phyloP scores from a whole-genome alignment of 2,113 vertebrate species.

The Seriola dumerili region DNA sequence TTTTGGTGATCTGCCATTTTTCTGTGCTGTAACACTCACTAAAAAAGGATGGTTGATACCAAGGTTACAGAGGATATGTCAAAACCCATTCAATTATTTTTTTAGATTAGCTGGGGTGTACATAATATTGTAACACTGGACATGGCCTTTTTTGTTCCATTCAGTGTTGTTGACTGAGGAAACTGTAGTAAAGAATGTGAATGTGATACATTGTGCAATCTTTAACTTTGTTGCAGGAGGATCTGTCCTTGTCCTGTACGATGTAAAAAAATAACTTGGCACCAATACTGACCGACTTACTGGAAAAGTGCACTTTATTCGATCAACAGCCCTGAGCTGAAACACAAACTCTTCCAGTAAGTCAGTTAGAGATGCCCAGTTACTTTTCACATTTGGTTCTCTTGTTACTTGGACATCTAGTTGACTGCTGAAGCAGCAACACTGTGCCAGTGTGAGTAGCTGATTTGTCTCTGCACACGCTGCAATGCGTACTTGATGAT shows the following conservation, averaged over 20 bases:
- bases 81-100: neutral
- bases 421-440: neutral
- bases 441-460: neutral
- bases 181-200: neutral
- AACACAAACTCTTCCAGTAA: slow-evolving; percentile 51
- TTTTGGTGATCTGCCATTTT: slow-evolving; percentile 15
- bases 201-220: slow-evolving; percentile 12
- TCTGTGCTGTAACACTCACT: slow-evolving; percentile 1
- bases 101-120: neutral
- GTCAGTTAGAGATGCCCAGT: slow-evolving; percentile 6
- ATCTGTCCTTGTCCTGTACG: slow-evolving; percentile 41
- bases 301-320: slow-evolving; percentile 50
- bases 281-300: slow-evolving; percentile 39
- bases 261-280: slow-evolving; percentile 42
- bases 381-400: slow-evolving; percentile 37
- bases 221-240: slow-evolving; percentile 38
- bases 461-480: neutral
- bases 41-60: neutral
- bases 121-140: neutral
- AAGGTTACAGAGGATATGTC: slow-evolving; percentile 11
- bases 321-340: slow-evolving; percentile 6
- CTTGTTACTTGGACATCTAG: slow-evolving; percentile 33
- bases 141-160: slow-evolving; percentile 1
- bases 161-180: slow-evolving; percentile 17
- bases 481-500: slow-evolving; percentile 7